These are phyloP conservation scores for Dynastes grantii DNA, from an alignment of 2,888 invertebrate genomes.

Conservation along the genomic window DNA sequence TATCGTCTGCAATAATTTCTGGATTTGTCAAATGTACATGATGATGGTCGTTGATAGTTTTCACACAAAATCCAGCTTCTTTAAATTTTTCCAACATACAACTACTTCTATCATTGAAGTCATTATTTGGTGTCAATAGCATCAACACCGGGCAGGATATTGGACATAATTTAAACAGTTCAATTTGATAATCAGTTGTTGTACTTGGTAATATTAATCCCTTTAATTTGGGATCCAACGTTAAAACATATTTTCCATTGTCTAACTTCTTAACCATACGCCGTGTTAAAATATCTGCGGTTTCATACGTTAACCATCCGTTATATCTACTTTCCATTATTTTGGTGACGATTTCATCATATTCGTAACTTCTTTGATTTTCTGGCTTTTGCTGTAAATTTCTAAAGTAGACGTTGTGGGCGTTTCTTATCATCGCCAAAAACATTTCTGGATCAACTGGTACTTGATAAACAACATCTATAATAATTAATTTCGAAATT, in stretches of 20 bases:
- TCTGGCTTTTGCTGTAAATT: background rate
- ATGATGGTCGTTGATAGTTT: slow-evolving; percentile 47
- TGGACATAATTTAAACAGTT: slow-evolving; percentile 34
- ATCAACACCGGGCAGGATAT: slow-evolving; percentile 46
- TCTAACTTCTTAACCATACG: slow-evolving; percentile 39
- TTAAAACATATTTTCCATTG: slow-evolving; percentile 48
- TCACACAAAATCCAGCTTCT: slow-evolving; percentile 43
- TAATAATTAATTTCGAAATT: slow-evolving; percentile 45
- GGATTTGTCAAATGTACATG: slow-evolving; percentile 47
- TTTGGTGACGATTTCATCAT: slow-evolving; percentile 43
- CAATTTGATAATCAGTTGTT: slow-evolving; percentile 24
- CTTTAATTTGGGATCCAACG: slow-evolving; percentile 44
- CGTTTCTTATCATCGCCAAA: slow-evolving; percentile 2
- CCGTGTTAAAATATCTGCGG: slow-evolving; percentile 30
- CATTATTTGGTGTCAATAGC: slow-evolving; percentile 42
- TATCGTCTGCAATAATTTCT: slow-evolving; percentile 27
- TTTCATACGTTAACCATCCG: slow-evolving; percentile 42
- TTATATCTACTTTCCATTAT: slow-evolving; percentile 8
- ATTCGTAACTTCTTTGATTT: slow-evolving; percentile 12
- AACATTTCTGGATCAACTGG: slow-evolving; percentile 34
- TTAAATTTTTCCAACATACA: slow-evolving; percentile 32
- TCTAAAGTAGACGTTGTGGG: slow-evolving; percentile 33
- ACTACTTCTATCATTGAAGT: slow-evolving; percentile 20
- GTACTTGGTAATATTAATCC: slow-evolving; percentile 24
- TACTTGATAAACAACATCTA: slow-evolving; percentile 42